Evolutionary conservation across 2,797 vertebrate genomes (phyloP).

Genomic region (Monodelphis domestica): DNA sequence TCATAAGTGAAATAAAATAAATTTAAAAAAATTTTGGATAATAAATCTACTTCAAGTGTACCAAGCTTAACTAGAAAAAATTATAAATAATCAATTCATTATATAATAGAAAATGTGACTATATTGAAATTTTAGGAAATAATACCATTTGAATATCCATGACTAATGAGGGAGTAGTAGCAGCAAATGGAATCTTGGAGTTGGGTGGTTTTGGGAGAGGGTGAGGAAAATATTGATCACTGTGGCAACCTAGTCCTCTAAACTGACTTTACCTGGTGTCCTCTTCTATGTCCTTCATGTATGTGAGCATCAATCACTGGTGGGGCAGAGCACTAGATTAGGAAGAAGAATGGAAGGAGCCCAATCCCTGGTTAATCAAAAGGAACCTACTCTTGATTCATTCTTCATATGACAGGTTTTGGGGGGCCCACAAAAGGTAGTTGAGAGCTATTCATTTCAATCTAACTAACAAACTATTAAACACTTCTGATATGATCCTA

Average conservation of each 20-base stretch:
- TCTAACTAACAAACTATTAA: not conserved
- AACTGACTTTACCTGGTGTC: not conserved
- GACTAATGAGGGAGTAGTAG: not conserved
- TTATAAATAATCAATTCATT: not conserved
- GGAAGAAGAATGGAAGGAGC: not conserved
- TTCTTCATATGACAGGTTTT: not conserved
- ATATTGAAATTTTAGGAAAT: conserved; percentile 36
- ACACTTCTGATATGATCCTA: not conserved
- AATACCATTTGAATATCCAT: not conserved
- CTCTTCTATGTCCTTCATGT: not conserved
- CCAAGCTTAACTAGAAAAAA: conserved; percentile 37
- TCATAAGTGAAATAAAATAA: conserved; percentile 42
- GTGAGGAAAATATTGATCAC: not conserved
- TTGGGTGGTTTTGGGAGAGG: not conserved
- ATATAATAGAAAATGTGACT: conserved; percentile 27
- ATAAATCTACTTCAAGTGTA: not conserved
- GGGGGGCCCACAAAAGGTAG: not conserved
- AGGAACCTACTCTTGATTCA: not conserved
- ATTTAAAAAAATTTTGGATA: not conserved
- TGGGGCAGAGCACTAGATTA: not conserved
- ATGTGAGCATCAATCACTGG: not conserved
- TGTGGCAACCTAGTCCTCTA: not conserved
- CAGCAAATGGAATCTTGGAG: not conserved
- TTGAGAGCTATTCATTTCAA: not conserved
- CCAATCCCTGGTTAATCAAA: not conserved